Conservation (phyloP, 2,113 vertebrate species). For the Microcebus lehilahytsara region DNA sequence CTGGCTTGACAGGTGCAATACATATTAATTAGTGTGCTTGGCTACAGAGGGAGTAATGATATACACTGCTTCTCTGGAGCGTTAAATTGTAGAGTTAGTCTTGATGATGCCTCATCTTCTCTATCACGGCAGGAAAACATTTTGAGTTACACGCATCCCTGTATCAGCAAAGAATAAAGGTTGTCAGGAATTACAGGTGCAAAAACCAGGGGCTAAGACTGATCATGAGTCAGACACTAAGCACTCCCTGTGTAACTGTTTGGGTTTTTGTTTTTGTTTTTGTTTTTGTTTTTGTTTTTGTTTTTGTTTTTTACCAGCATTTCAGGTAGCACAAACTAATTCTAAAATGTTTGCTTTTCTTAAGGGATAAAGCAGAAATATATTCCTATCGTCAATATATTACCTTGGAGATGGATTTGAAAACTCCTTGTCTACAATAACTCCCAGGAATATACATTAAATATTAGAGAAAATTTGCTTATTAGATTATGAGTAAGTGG, state of each 20-base stretch:
- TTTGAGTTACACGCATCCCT: conserved; percentile 77
- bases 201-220: conserved; percentile 52
- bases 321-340: conserved; percentile 67
- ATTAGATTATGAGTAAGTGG: conserved; percentile 53
- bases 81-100: conserved; percentile 91
- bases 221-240: conserved; percentile 32
- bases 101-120: conserved; percentile 88
- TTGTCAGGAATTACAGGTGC: conserved; percentile 75
- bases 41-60: conserved; percentile 88
- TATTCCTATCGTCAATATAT: conserved; percentile 68
- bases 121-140: conserved; percentile 86
- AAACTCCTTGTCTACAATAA: conserved; percentile 57
- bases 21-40: conserved; percentile 92
- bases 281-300: background rate
- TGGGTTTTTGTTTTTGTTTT: background rate
- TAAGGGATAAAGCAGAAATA: conserved; percentile 68
- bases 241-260: conserved; percentile 3
- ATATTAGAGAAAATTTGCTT: conserved; percentile 36
- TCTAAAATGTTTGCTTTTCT: conserved; percentile 63
- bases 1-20: conserved; percentile 91
- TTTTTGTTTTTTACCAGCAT: conserved; percentile 49
- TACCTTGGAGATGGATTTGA: conserved; percentile 63
- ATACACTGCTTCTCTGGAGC: conserved; percentile 88
- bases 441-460: conserved; percentile 38
- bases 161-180: conserved; percentile 80